These are phyloP conservation scores for Eueides isabella DNA, from an alignment of 1,140 invertebrate species.

Conservation along the genomic window DNA sequence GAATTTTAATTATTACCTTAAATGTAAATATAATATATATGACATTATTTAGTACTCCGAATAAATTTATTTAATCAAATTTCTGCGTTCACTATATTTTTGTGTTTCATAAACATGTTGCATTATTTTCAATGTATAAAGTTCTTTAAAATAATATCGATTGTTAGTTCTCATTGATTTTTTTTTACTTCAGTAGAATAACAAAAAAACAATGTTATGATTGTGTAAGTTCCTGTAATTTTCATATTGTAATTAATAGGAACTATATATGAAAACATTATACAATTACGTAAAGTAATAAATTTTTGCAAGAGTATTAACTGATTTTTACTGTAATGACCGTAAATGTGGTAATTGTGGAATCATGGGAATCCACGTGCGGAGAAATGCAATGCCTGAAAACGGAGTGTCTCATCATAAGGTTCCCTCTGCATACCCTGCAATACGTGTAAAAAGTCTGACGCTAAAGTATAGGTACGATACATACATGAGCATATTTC, in stretches of 20 bases:
- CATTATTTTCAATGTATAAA: not conserved
- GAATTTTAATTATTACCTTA: not conserved
- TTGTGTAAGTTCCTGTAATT: slow-evolving; percentile 5
- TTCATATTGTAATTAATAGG: slow-evolving; percentile 8
- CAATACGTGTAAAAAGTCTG: too few relatives aligned
- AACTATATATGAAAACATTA: not conserved
- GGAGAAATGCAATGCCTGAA: too few relatives aligned
- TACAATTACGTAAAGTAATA: slow-evolving; percentile 1
- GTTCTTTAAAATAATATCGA: not conserved
- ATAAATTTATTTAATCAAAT: not conserved
- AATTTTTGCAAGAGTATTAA: slow-evolving; percentile 7
- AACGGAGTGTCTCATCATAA: too few relatives aligned
- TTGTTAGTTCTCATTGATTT: too few relatives aligned
- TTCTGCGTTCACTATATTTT: not conserved
- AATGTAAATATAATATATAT: not conserved
- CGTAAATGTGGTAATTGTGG: too few relatives aligned
- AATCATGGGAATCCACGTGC: too few relatives aligned
- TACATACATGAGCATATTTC: too few relatives aligned
- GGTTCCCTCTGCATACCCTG: too few relatives aligned
- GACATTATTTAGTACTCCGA: not conserved
- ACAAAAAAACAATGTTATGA: slow-evolving; percentile 11
- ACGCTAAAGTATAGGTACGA: too few relatives aligned
- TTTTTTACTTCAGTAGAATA: not conserved
- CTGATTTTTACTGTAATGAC: not conserved
- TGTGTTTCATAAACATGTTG: not conserved